These are phyloP conservation scores for Dendrocopos noguchii DNA, from an alignment of 2,113 vertebrate species.

Conservation along the genomic window DNA sequence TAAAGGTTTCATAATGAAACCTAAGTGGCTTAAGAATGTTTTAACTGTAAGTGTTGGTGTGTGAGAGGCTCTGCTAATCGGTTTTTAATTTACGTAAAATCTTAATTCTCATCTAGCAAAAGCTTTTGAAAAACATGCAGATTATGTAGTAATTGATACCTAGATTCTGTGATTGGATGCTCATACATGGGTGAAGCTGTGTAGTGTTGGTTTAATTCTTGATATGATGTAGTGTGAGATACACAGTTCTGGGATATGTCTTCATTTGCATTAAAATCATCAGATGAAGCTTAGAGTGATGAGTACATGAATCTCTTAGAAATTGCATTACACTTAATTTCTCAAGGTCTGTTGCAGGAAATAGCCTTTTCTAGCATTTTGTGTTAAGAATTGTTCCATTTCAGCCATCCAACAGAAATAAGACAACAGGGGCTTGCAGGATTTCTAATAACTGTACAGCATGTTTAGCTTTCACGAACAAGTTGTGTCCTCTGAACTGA, in stretches of 20 bases:
- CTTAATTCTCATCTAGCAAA: background rate
- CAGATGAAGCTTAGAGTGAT: background rate
- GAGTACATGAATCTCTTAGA: background rate
- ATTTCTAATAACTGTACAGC: background rate
- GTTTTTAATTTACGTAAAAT: background rate
- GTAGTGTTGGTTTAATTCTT: background rate
- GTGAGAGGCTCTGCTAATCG: background rate
- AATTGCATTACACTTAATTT: background rate
- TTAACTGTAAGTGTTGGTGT: background rate
- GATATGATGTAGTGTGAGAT: accelerated
- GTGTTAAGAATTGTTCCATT: background rate
- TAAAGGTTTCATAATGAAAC: background rate
- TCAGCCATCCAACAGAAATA: background rate
- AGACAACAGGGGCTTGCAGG: background rate
- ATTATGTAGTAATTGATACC: background rate
- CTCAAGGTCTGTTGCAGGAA: background rate
- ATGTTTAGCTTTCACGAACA: background rate
- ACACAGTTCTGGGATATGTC: background rate
- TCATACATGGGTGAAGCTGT: background rate
- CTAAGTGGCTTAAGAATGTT: background rate
- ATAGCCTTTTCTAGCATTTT: background rate
- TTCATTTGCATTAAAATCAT: background rate
- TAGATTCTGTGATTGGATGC: background rate
- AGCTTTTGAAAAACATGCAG: background rate
- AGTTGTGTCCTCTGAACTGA: background rate